phyloP scores from a whole-genome alignment of 2,113 vertebrate genomes.

The Nesogale talazaci region DNA sequence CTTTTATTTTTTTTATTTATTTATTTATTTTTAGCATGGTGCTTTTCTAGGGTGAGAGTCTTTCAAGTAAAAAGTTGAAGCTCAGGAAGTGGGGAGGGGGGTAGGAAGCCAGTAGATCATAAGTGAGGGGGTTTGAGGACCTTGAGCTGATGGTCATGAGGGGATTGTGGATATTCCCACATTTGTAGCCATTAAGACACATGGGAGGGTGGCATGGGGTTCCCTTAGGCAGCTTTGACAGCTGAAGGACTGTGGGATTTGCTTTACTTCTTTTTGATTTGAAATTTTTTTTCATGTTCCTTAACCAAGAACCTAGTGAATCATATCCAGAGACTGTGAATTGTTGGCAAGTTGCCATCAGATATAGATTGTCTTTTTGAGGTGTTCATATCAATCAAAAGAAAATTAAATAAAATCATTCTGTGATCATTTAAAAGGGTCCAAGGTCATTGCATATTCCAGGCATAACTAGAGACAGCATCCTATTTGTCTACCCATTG shows the following conservation, averaged over 20 bases:
- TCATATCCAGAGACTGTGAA: neutral
- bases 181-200: neutral
- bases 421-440: slow-evolving; percentile 32
- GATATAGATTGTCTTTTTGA: slow-evolving; percentile 39
- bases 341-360: neutral
- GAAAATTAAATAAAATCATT: slow-evolving; percentile 56
- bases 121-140: neutral
- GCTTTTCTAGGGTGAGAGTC: neutral
- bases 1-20: too few relatives aligned
- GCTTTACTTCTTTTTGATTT: neutral
- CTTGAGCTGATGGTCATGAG: neutral
- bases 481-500: neutral
- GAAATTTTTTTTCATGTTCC: neutral
- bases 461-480: neutral
- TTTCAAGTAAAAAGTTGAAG: neutral
- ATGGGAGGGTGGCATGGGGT: neutral
- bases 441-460: neutral
- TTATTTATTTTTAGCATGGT: too few relatives aligned
- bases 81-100: neutral
- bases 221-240: neutral
- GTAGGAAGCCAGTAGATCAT: neutral
- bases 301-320: slow-evolving; percentile 39
- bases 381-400: slow-evolving; percentile 30
- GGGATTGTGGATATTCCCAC: neutral
- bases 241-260: neutral